Percentiles rank a stretch among this genome's conserved stretches.
Evolutionary conservation across 2,888 invertebrate genomes (phyloP).

Genomic region (Pammene aurita): DNA sequence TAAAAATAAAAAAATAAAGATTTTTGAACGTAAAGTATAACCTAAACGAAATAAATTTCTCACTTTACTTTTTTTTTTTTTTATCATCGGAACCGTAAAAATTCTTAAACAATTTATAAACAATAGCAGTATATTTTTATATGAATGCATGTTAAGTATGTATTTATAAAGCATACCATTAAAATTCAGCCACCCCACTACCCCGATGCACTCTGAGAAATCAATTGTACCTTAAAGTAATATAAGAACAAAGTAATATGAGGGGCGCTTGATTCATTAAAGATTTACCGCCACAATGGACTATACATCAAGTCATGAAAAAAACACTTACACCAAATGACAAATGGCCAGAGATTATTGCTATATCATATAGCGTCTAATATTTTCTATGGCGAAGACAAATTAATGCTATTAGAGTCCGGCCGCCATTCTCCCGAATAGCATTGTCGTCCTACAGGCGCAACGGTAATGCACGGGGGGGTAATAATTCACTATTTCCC

Average conservation of each 20-base stretch:
- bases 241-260: conserved; percentile 6
- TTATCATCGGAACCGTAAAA: no score
- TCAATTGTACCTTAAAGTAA: neutral
- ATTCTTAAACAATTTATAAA: no score
- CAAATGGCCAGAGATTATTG: conserved; percentile 39
- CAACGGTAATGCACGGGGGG: conserved; percentile 47
- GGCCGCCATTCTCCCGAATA: conserved; percentile 34
- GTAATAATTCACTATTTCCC: conserved; percentile 68
- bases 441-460: conserved; percentile 40
- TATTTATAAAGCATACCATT: neutral
- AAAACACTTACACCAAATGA: conserved; percentile 37
- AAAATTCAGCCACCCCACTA: no score
- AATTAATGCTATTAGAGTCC: conserved; percentile 41
- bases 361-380: conserved; percentile 41
- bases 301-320: conserved; percentile 19
- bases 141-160: no score
- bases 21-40: no score
- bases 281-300: conserved; percentile 17
- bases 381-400: conserved; percentile 42
- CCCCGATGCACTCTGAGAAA: no score
- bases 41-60: no score
- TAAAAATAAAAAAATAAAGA: no score
- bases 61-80: no score
- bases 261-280: neutral
- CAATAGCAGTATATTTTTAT: no score